Evolutionary conservation across 2,888 invertebrate species (phyloP), one percentile per base, ranked within the genome.

Genomic region (Ormyrus thymus): DNA sequence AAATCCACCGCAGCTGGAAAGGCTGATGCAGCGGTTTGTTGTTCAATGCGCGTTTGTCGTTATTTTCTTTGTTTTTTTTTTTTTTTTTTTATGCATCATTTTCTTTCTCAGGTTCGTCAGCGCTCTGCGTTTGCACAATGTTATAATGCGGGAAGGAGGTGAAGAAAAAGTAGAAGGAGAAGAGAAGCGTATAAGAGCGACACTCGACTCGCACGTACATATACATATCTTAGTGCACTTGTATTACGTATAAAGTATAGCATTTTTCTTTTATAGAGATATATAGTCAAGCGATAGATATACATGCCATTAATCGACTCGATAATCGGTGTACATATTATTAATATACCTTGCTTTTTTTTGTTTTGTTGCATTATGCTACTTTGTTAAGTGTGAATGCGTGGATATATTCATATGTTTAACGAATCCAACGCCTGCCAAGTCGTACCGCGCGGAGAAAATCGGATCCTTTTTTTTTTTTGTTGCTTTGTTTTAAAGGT

Each of bases 241-340:
- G 50, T 56, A n/a, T 13, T 58, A 48, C 62, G 51, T 71, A 64
- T 74, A 50, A 43, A 46, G 64, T 55, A 65, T n/a, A 56, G 48
- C 7, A 50, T 50, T 73, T 81, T 65, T 56, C 45, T 70, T 70
- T 64, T 70, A 70, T 61, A 73, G 11, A 65, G 61, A 72, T 55
- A 70, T 73, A 70, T 70, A 61, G 15, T 75, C 68, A 81, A 81
- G 78, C 78, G 75, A 66, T 78, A 79, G 81, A 76, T 81, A 29
- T 29, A 73, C 76, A 73, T 79, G 79, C 76, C 76, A 76, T 73
- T 76, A 64, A 64, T 58, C 70, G 79, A 79, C 66, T 79, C 76
- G 66, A 76, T 64, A 29, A 15, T 3, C 5, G 68, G 68, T 46
- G 68, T 56, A 45, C 51, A 15, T 13, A 48, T n/a, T 43, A 7